Evolutionary conservation across 2,113 vertebrate species (phyloP), one percentile per base, ranked within the genome.

Genomic region (Neodon shergylaensis): DNA sequence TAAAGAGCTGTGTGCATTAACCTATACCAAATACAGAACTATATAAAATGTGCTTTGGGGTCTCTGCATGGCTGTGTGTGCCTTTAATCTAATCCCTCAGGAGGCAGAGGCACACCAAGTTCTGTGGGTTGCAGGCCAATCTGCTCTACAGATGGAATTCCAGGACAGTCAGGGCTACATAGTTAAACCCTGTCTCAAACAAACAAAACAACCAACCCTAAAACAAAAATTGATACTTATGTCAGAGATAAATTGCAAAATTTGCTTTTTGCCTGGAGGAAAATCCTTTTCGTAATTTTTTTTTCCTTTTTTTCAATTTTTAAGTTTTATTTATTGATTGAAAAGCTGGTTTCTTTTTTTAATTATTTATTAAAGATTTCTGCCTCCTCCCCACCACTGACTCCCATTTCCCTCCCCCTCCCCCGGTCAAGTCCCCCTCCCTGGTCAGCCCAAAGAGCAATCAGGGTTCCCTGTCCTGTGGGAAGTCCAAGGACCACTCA

Each of bases 1-100:
- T 7, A 2, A 93, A 96, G 79, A 95, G 96, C 96, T 92, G 70
- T 86, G 0, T 96, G 6, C 92, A 94, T 61, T 96, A 89, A 97
- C 12, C 0, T 86, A 16, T 19, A 94, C 58, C 52, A 88, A 83
- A 88, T 70, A 66, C 21, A 94, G 3, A 74, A 42, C 31, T 49
- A 54, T n/a, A 66, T 24, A 42, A 0, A 58, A 76, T 16, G 65
- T 0, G 82, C 21, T 93, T 94, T 77, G 28, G 24, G 24, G 26
- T 7, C 24, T 44, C 3, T 26, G 8, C 2, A 31, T 42, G 1
- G 7, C n/a, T 42, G 13, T 8, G 2, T 6, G 17, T 28, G 13
- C 24, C 81, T 42, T 83, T 42, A 83, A 28, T 83, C 7, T 24
- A 42, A 63, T 63, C 26, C 26, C n/a, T 83, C 7, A 44, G n/a